Evolutionary conservation across 2,113 vertebrate species (phyloP).

Genomic region (Scolopax mira): DNA sequence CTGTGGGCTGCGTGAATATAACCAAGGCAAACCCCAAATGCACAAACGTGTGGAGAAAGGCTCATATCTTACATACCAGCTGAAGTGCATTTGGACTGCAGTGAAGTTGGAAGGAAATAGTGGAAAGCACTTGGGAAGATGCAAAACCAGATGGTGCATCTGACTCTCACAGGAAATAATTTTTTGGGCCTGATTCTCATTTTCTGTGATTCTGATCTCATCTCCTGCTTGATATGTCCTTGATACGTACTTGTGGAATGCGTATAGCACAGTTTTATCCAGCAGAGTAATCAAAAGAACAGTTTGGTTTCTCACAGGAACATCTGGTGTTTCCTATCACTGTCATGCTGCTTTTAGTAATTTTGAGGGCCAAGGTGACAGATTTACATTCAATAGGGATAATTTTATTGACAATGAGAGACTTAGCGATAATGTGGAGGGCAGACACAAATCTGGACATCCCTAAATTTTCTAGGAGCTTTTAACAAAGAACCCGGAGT

Average conservation of each 20-base stretch:
- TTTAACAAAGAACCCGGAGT: not conserved
- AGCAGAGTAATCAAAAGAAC: not conserved
- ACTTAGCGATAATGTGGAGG: not conserved
- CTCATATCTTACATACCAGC: not conserved
- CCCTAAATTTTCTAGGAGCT: not conserved
- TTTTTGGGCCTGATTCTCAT: not conserved
- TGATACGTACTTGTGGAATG: not conserved
- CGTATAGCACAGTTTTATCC: not conserved
- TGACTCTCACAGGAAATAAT: not conserved
- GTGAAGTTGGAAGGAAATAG: not conserved
- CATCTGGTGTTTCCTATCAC: not conserved
- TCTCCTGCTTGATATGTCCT: not conserved
- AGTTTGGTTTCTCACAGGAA: not conserved
- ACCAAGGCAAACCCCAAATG: not conserved
- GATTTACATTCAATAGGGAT: not conserved
- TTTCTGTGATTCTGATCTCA: not conserved
- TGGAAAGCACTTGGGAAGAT: not conserved
- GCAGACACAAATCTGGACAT: not conserved
- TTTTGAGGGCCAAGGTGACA: not conserved
- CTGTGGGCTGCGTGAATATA: not conserved
- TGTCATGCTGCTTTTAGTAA: not conserved
- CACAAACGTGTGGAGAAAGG: not conserved
- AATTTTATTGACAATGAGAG: not conserved
- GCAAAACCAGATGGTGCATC: not conserved
- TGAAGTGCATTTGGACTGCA: not conserved